phyloP scores from a whole-genome alignment of 2,113 vertebrate genomes.

The Platysteira castanea region DNA sequence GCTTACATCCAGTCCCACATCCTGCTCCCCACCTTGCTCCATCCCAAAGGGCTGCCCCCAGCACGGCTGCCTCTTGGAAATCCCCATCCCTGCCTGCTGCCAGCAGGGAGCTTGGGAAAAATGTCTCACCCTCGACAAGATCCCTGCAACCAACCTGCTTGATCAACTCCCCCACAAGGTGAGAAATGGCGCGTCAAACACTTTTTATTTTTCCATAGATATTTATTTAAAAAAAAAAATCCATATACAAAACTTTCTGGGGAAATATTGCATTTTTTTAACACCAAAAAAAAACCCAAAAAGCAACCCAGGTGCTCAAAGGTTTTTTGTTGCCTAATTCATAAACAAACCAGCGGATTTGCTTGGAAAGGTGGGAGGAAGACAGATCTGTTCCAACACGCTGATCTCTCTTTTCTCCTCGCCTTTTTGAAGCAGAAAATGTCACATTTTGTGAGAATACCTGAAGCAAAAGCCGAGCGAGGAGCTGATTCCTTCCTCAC shows the following conservation, averaged over 20 bases:
- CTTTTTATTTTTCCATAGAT: rapidly evolving
- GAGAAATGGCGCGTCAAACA: background rate
- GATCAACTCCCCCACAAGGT: background rate
- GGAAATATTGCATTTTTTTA: background rate
- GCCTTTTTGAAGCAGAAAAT: background rate
- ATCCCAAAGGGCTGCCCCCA: background rate
- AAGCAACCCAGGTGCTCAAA: background rate
- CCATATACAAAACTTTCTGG: background rate
- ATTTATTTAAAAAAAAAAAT: background rate
- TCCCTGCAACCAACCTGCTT: background rate
- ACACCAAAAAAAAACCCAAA: no score
- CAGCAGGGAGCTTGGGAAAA: background rate
- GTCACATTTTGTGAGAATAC: background rate
- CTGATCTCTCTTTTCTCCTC: background rate
- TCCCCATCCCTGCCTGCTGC: background rate
- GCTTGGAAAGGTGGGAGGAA: background rate
- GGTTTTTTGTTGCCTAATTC: background rate
- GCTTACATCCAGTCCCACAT: rapidly evolving
- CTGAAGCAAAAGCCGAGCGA: background rate
- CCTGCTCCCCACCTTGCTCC: background rate
- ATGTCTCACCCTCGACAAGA: rapidly evolving
- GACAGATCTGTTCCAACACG: background rate
- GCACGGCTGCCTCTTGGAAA: background rate
- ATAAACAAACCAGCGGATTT: background rate
- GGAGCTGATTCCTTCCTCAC: background rate